Evolutionary conservation across 2,888 invertebrate genomes (phyloP).

Genomic region (Hylaea fasciaria): DNA sequence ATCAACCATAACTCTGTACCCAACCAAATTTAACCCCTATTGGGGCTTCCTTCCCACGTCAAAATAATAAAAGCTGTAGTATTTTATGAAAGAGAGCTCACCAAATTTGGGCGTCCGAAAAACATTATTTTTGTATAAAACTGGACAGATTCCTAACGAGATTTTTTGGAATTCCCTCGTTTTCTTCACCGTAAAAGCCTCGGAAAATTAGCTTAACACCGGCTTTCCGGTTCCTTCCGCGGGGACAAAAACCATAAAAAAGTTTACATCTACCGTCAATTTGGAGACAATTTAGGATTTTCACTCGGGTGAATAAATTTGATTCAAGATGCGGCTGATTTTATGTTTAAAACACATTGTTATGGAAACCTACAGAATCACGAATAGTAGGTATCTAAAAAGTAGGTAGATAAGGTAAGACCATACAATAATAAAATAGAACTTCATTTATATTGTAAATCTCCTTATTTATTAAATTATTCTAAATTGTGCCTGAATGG

Average conservation of each 20-base stretch:
- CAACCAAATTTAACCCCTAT: too few relatives aligned
- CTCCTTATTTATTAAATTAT: too few relatives aligned
- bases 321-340: neutral
- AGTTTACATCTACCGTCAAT: conserved; percentile 16
- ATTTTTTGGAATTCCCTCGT: conserved; percentile 35
- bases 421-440: too few relatives aligned
- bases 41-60: too few relatives aligned
- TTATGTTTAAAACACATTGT: too few relatives aligned
- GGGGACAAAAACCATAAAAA: conserved; percentile 26
- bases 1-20: too few relatives aligned
- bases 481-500: too few relatives aligned
- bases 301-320: neutral
- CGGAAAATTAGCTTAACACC: conserved; percentile 41
- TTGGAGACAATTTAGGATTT: conserved; percentile 24
- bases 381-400: too few relatives aligned
- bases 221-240: conserved; percentile 23
- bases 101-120: conserved; percentile 4
- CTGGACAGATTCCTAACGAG: conserved; percentile 18
- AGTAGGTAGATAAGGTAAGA: too few relatives aligned
- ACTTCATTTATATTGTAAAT: too few relatives aligned
- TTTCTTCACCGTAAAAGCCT: conserved; percentile 33
- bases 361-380: too few relatives aligned
- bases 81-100: neutral
- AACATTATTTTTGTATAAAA: conserved; percentile 18
- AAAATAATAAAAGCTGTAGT: too few relatives aligned